These are phyloP conservation scores for Mormyrus lacerda DNA, from an alignment of 2,113 vertebrate species.

Conservation along the genomic window DNA sequence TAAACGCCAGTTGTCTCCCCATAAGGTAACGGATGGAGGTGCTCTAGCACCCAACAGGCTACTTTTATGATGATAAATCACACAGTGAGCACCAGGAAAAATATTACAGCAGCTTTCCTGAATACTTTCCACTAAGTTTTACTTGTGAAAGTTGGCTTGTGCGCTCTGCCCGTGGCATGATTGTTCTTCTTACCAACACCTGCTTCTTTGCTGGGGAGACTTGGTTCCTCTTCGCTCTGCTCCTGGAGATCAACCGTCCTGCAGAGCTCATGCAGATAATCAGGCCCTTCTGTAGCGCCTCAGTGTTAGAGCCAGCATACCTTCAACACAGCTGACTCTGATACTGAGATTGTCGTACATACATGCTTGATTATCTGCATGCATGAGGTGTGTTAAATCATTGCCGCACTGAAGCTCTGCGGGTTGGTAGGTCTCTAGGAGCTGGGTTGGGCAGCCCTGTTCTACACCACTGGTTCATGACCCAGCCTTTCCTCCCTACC, in stretches of 20 bases:
- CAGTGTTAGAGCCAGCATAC: no score
- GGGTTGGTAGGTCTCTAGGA: no score
- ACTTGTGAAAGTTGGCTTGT: not conserved
- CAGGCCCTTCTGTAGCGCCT: no score
- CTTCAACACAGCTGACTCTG: no score
- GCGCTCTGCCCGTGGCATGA: not conserved
- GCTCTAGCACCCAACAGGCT: not conserved
- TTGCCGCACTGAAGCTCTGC: no score
- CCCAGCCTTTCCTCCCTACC: not conserved
- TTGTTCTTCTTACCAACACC: not conserved
- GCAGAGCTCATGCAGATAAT: no score
- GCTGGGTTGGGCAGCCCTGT: not conserved
- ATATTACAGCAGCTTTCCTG: not conserved
- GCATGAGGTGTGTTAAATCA: no score
- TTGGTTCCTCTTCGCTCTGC: not conserved
- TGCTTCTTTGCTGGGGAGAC: not conserved
- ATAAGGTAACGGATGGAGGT: not conserved
- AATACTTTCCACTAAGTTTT: not conserved
- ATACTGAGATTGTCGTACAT: no score
- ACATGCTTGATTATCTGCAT: no score
- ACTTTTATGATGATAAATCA: slow-evolving; percentile 5
- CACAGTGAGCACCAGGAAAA: not conserved
- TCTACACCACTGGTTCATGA: not conserved
- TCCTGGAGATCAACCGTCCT: no score
- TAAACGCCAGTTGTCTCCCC: not conserved